Evolutionary conservation across 2,797 vertebrate genomes (phyloP), one percentile per base, ranked within the genome.

Genomic region (Linurgus olivaceus): DNA sequence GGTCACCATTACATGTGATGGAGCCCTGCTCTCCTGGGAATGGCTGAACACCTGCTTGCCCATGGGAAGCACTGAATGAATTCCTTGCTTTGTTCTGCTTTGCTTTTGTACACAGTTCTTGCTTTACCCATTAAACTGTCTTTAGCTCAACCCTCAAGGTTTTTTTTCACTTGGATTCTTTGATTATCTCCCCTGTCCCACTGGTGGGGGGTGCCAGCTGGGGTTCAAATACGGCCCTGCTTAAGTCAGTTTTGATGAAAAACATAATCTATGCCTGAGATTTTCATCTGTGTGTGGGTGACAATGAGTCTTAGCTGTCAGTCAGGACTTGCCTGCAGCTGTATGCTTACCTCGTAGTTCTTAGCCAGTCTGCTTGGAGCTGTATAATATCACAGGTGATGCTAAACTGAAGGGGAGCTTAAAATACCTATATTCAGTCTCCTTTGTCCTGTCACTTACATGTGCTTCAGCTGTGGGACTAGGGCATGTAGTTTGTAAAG

Each of bases 141-240:
- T 83, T 33, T 26, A 33, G 47, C 50, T 77, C 38, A 51, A 1
- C 20, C 24, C 23, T 17, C 17, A 28, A 25, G n/a, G 1, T 8
- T 44, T 57, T 57, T 19, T 17, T 45, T 77, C 2, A 23, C 16
- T 45, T 40, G 21, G 17, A 33, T 35, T 80, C 71, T 58, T 44
- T 23, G 7, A 50, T 82, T 63, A 33, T 51, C 8, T 45, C 33
- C 13, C 12, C 17, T 17, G 12, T 31, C 57, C 17, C 2, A 2
- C 25, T 62, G n/a, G 5, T 45, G 15, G 10, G 17, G 10, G 5
- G 9, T 35, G 13, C 25, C 51, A 31, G 15, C 33, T 71, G 25
- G 38, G 25, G 17, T 45, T 83, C 38, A 35, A 8, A 35, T 51
- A 17, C 0, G 0, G 16, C 65, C 57, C 26, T 67, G 54, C 13